Conservation (phyloP, 2,888 invertebrate genomes). For the Leptinotarsa peninsularis region DNA sequence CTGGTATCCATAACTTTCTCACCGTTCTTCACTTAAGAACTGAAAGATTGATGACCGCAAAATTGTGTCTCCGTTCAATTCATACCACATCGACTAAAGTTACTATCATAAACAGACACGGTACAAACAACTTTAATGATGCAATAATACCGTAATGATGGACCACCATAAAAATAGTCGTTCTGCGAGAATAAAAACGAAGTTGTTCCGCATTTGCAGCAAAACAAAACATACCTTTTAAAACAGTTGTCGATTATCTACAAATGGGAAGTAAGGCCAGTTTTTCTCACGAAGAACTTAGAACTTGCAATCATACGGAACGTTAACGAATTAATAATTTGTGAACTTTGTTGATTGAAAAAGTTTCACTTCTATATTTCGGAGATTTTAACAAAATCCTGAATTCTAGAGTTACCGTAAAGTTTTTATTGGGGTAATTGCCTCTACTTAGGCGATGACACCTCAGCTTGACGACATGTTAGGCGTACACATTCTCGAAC, state of each 20-base stretch:
- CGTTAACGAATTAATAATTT: no score
- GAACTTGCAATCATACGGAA: no score
- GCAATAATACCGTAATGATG: constrained; percentile 10
- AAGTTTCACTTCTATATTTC: no score
- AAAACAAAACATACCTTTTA: constrained; percentile 4
- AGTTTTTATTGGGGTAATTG: no score
- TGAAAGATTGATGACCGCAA: background rate
- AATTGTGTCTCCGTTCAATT: background rate
- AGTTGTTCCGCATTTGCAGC: constrained; percentile 6
- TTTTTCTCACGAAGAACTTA: background rate
- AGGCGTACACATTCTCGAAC: no score
- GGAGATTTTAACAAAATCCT: no score
- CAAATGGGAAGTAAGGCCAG: background rate
- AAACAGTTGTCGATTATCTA: background rate
- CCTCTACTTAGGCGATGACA: no score
- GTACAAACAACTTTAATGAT: constrained; percentile 17
- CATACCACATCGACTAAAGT: background rate
- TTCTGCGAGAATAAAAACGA: constrained; percentile 3
- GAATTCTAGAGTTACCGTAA: no score
- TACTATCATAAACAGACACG: constrained; percentile 8
- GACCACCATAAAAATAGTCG: constrained; percentile 8
- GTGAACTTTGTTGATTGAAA: no score
- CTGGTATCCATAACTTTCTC: background rate
- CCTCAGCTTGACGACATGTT: no score
- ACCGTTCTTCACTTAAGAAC: background rate